Evolutionary conservation across 2,888 invertebrate genomes (phyloP).

Genomic region (Eretmocerus hayati): DNA sequence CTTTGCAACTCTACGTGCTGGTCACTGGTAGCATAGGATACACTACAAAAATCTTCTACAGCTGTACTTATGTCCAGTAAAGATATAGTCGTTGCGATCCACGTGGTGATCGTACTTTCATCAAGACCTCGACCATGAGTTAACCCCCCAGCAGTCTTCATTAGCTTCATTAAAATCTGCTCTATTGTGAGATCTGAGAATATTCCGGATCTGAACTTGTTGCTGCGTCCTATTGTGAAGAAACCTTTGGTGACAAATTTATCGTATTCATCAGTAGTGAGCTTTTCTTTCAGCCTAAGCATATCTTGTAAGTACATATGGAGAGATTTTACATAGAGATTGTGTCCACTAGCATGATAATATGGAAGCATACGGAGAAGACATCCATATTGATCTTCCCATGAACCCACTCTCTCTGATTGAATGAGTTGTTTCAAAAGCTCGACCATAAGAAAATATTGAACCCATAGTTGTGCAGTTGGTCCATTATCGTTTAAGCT

Average conservation of each 20-base stretch:
- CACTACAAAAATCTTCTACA: slow-evolving; percentile 18
- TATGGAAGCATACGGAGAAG: slow-evolving; percentile 34
- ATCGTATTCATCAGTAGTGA: slow-evolving; percentile 6
- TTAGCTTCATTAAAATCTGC: slow-evolving; percentile 32
- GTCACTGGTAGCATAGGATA: slow-evolving; percentile 23
- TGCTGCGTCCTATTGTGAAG: slow-evolving; percentile 30
- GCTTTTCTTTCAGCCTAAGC: slow-evolving; percentile 25
- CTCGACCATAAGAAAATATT: slow-evolving; percentile 31
- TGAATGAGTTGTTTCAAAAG: slow-evolving; percentile 32
- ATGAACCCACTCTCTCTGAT: slow-evolving; percentile 34
- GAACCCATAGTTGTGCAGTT: slow-evolving; percentile 27
- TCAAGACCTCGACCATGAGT: slow-evolving; percentile 26
- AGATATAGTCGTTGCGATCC: neutral
- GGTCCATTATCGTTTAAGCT: slow-evolving; percentile 10
- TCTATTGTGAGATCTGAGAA: slow-evolving; percentile 36
- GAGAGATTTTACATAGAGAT: slow-evolving; percentile 35
- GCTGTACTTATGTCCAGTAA: slow-evolving; percentile 21
- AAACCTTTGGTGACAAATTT: slow-evolving; percentile 19
- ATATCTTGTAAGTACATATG: slow-evolving; percentile 43
- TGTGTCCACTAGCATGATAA: slow-evolving; percentile 41
- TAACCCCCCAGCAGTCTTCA: slow-evolving; percentile 32
- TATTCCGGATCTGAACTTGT: slow-evolving; percentile 29
- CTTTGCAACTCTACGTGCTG: slow-evolving; percentile 42
- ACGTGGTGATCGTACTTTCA: slow-evolving; percentile 23
- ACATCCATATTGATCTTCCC: slow-evolving; percentile 30